Conservation (phyloP, 2,797 vertebrate genomes). For the Premnoplex brunnescens region DNA sequence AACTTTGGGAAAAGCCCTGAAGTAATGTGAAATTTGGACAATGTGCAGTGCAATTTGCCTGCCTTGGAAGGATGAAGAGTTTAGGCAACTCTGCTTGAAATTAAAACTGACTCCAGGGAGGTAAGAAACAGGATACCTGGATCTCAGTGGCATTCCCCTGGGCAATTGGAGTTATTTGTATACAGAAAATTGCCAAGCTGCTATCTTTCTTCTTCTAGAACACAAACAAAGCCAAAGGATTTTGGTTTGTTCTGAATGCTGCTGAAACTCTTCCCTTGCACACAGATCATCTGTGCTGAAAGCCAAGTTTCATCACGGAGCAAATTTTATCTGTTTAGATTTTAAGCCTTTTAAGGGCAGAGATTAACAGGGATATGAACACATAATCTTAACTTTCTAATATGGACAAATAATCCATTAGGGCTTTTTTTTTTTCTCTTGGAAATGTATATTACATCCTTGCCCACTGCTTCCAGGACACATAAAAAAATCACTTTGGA, state of each 20-base stretch:
- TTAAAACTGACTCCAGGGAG: slow-evolving; percentile 20
- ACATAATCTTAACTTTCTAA: slow-evolving; percentile 24
- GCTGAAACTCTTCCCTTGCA: slow-evolving; percentile 1
- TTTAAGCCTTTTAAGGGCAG: slow-evolving; percentile 37
- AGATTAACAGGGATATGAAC: neutral
- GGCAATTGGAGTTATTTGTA: slow-evolving; percentile 33
- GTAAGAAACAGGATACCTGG: neutral
- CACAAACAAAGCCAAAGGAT: neutral
- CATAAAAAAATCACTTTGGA: neutral
- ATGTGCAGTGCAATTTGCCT: slow-evolving; percentile 1
- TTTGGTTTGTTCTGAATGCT: slow-evolving; percentile 2
- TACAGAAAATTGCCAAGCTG: slow-evolving; percentile 36
- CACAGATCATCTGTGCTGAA: neutral
- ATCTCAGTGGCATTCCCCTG: slow-evolving; percentile 13
- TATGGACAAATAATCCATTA: neutral
- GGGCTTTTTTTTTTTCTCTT: neutral
- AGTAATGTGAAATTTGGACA: slow-evolving; percentile 27
- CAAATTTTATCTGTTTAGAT: slow-evolving; percentile 47
- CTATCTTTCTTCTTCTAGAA: neutral
- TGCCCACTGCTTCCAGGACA: neutral
- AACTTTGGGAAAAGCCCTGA: neutral
- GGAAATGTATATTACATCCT: neutral
- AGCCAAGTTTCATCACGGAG: neutral
- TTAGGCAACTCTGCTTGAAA: slow-evolving; percentile 14
- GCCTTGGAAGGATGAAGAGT: slow-evolving; percentile 22